Evolutionary conservation across 2,113 vertebrate genomes (phyloP).

Genomic region (Symphodus melops): DNA sequence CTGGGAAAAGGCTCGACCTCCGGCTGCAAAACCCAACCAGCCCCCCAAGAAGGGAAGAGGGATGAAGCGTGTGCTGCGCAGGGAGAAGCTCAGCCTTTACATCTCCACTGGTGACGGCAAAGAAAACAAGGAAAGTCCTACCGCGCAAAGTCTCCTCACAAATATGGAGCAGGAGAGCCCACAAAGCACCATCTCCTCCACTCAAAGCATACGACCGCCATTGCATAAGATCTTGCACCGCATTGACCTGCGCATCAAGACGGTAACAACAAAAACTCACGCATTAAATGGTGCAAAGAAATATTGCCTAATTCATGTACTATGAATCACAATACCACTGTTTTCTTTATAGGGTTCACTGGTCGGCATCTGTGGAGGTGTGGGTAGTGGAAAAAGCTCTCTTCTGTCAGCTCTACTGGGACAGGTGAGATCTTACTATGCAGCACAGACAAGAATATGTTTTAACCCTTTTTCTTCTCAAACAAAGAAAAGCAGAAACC

Average conservation of each 20-base stretch:
- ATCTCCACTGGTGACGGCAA: conserved; percentile 76
- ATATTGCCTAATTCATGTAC: neutral
- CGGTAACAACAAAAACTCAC: conserved; percentile 66
- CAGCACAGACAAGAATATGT: conserved; percentile 4
- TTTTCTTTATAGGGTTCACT: conserved; percentile 77
- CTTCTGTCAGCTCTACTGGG: conserved; percentile 87
- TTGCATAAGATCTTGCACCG: conserved; percentile 83
- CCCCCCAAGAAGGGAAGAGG: conserved; percentile 63
- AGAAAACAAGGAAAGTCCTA: conserved; percentile 68
- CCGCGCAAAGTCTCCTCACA: conserved; percentile 79
- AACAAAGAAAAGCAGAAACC: neutral
- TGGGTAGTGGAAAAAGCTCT: conserved; percentile 87
- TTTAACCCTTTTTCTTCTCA: neutral
- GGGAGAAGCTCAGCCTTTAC: conserved; percentile 81
- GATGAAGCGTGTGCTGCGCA: conserved; percentile 75
- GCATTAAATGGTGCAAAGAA: neutral
- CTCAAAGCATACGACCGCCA: conserved; percentile 76
- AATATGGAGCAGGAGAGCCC: conserved; percentile 86
- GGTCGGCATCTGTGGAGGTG: conserved; percentile 86
- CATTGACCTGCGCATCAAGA: conserved; percentile 80
- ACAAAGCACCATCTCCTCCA: conserved; percentile 84
- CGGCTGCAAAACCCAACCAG: conserved; percentile 15
- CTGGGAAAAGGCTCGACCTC: conserved; percentile 79
- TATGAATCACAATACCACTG: neutral
- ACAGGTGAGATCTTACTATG: conserved; percentile 77